Conservation (phyloP, 2,888 invertebrate genomes). For the Graphium colonna region DNA sequence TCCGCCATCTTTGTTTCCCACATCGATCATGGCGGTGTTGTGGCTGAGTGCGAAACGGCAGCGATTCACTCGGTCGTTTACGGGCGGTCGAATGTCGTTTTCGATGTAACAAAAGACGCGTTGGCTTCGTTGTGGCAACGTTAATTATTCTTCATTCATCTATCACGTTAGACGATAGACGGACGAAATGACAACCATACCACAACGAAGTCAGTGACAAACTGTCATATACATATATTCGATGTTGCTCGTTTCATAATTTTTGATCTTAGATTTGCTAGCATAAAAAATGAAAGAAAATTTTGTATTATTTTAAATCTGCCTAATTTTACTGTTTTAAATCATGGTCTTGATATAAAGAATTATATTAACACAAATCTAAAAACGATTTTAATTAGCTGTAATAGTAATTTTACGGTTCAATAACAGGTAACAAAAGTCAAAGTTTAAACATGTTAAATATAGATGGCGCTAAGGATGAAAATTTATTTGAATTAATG, state of each 20-base stretch:
- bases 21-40: constrained; percentile 76
- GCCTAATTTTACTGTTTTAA: constrained; percentile 16
- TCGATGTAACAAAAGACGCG: constrained; percentile 41
- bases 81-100: constrained; percentile 45
- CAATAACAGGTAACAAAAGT: not conserved
- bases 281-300: not conserved
- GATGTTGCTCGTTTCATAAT: constrained; percentile 31
- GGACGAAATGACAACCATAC: constrained; percentile 76
- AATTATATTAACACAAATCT: too few relatives aligned
- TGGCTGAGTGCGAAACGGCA: constrained; percentile 41
- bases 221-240: constrained; percentile 63
- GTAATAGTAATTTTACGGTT: too few relatives aligned
- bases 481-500: too few relatives aligned
- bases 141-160: constrained; percentile 74
- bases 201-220: constrained; percentile 75
- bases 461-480: constrained; percentile 4
- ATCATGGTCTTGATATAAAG: too few relatives aligned
- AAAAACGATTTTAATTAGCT: too few relatives aligned
- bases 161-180: constrained; percentile 69
- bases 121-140: constrained; percentile 59
- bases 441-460: not conserved
- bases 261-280: constrained; percentile 12
- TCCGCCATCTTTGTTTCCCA: constrained; percentile 80
- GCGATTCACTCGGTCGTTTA: constrained; percentile 41
- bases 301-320: not conserved